Evolutionary conservation across 2,888 invertebrate genomes (phyloP).

Genomic region (Eutolmus rufibarbis): DNA sequence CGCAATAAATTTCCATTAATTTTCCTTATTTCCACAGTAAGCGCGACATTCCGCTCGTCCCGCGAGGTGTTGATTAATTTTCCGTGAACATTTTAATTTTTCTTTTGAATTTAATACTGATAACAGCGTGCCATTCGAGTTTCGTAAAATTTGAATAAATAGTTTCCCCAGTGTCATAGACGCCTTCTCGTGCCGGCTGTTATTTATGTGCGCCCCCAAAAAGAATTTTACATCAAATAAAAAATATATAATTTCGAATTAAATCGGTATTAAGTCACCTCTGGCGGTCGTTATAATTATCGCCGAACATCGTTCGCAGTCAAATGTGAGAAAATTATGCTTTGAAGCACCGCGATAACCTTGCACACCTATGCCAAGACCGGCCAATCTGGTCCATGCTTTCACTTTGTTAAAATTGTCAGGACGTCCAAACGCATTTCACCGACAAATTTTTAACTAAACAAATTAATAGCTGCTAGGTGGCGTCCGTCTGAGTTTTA

Average conservation of each 20-base stretch:
- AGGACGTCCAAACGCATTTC: not conserved
- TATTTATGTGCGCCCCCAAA: not conserved
- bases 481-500: not conserved
- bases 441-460: not conserved
- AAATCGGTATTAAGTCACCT: not conserved
- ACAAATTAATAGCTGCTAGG: not conserved
- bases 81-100: not conserved
- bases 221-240: not conserved
- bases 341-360: not conserved
- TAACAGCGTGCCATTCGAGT: not conserved
- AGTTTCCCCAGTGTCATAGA: not conserved
- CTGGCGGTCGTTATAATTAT: not conserved
- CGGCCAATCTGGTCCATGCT: not conserved
- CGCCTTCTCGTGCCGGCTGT: not conserved
- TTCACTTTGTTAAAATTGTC: not conserved
- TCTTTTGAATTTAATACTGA: not conserved
- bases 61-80: constrained; percentile 29
- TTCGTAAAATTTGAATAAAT: not conserved
- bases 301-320: not conserved
- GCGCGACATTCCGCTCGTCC: not conserved
- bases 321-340: not conserved
- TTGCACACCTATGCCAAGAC: not conserved
- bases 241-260: not conserved
- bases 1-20: constrained; percentile 17
- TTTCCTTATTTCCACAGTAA: constrained; percentile 1